Conservation (phyloP, 2,797 vertebrate genomes). For the Sebastes itinus region DNA sequence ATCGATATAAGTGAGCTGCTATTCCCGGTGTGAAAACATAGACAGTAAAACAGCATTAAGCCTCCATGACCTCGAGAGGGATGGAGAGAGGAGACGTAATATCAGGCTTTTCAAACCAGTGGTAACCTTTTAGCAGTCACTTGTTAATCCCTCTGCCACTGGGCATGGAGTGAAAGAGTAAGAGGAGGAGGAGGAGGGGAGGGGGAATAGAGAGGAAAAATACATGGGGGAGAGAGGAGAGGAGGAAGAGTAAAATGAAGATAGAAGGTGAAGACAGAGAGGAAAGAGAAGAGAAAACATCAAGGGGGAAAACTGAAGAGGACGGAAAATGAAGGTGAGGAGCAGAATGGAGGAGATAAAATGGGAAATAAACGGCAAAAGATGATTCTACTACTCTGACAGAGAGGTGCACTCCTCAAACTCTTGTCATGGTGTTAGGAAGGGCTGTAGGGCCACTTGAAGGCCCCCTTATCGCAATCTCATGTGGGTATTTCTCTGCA, state of each 20-base stretch:
- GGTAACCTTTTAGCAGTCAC: constrained; percentile 49
- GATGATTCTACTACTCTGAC: constrained; percentile 28
- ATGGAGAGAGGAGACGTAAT: not conserved
- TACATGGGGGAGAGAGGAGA: not conserved
- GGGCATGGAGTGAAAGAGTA: not conserved
- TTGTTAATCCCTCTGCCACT: constrained; percentile 43
- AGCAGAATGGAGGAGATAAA: not conserved
- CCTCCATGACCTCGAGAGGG: not conserved
- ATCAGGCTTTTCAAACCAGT: constrained; percentile 34
- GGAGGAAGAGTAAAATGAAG: not conserved
- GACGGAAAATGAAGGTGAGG: not conserved
- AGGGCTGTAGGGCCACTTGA: constrained; percentile 33
- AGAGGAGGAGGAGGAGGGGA: not conserved
- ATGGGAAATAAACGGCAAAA: not conserved
- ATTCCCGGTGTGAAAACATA: constrained; percentile 47
- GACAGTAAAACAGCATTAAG: constrained; percentile 61
- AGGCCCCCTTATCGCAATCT: constrained; percentile 6
- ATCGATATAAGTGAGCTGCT: constrained; percentile 26
- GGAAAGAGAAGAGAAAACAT: not conserved
- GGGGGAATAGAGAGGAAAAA: not conserved
- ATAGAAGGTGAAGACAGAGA: not conserved
- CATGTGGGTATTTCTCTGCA: constrained; percentile 8
- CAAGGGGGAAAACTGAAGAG: not conserved
- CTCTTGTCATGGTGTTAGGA: constrained; percentile 25
- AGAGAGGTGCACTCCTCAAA: constrained; percentile 31